Conservation (phyloP, 2,888 invertebrate species). For the Campoplex capitator region DNA sequence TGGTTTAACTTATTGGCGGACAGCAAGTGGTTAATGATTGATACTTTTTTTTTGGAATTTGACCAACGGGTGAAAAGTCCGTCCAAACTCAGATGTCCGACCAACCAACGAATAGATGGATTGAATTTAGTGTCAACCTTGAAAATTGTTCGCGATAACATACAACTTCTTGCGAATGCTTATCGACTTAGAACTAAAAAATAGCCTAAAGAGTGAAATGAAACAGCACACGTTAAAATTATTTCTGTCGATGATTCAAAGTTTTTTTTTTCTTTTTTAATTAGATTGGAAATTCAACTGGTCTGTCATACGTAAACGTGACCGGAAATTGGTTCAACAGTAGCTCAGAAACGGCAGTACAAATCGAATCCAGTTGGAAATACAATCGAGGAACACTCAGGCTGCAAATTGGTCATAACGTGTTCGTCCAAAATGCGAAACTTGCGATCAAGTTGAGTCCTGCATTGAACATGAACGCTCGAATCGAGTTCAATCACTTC, state of each 20-base stretch:
- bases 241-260: not conserved
- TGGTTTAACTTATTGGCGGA: no score
- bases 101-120: no score
- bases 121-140: no score
- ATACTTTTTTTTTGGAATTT: no score
- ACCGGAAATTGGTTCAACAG: conserved; percentile 95
- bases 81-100: no score
- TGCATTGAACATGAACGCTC: conserved; percentile 91
- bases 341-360: conserved; percentile 91
- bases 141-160: not conserved
- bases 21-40: no score
- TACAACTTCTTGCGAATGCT: not conserved
- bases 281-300: conserved; percentile 95
- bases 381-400: conserved; percentile 86
- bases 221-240: not conserved
- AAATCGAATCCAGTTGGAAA: conserved; percentile 94
- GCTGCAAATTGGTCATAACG: conserved; percentile 94
- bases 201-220: not conserved
- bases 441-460: conserved; percentile 92
- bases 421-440: conserved; percentile 91
- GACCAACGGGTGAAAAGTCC: no score
- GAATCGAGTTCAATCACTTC: conserved; percentile 96
- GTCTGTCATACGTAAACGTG: conserved; percentile 94
- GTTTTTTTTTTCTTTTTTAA: conserved; percentile 1
- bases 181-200: not conserved